Percentiles rank a stretch among this genome's conserved stretches.
Evolutionary conservation across 2,888 invertebrate genomes (phyloP).

Genomic region (Rutpela maculata): DNA sequence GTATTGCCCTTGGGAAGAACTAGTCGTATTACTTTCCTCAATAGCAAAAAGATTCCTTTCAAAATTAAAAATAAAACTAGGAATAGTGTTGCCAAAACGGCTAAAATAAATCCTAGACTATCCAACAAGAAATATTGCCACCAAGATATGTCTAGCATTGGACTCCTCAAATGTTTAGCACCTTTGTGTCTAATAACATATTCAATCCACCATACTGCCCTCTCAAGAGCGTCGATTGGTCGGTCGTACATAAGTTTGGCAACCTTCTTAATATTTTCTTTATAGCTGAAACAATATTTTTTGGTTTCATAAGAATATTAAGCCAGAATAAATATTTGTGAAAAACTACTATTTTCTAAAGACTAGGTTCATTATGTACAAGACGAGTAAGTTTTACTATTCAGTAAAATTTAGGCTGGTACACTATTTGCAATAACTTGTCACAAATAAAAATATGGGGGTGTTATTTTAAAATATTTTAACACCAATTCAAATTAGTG

Average conservation of each 20-base stretch:
- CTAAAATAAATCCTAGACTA: conserved; percentile 55
- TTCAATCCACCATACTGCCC: conserved; percentile 71
- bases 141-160: conserved; percentile 71
- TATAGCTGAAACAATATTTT: conserved; percentile 49
- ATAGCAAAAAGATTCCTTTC: background rate
- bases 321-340: background rate
- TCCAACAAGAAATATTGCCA: conserved; percentile 74
- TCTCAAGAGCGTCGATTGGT: conserved; percentile 57
- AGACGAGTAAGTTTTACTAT: too few relatives aligned
- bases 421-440: too few relatives aligned
- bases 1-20: background rate
- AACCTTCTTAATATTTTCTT: conserved; percentile 55
- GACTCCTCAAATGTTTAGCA: conserved; percentile 73
- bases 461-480: too few relatives aligned
- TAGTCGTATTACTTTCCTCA: background rate
- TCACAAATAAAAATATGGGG: too few relatives aligned
- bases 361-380: too few relatives aligned
- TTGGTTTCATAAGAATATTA: background rate
- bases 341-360: too few relatives aligned
- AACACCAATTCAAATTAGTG: too few relatives aligned
- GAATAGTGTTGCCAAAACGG: conserved; percentile 14
- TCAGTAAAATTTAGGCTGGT: too few relatives aligned
- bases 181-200: conserved; percentile 74
- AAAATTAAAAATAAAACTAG: conserved; percentile 12
- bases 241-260: conserved; percentile 55